phyloP scores from a whole-genome alignment of 2,113 vertebrate genomes.

The Raja brachyura region DNA sequence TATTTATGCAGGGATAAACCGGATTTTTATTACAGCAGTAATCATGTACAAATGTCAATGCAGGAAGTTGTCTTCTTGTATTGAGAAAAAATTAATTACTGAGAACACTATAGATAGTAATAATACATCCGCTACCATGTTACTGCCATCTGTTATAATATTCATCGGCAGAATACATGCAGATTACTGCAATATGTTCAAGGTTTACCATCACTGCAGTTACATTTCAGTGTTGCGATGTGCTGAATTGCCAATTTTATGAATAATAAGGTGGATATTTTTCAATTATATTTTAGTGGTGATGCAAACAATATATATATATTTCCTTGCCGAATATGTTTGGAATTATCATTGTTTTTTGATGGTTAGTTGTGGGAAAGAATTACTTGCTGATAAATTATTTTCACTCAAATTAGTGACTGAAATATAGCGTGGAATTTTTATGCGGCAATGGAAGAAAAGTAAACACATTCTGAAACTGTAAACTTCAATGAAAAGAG shows the following conservation, averaged over 20 bases:
- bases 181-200: background rate
- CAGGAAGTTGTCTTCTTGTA: too few species aligned
- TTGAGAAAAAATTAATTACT: background rate
- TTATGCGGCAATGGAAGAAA: background rate
- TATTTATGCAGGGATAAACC: background rate
- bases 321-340: background rate
- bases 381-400: background rate
- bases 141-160: background rate
- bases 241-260: background rate
- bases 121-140: background rate
- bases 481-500: background rate
- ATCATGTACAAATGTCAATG: background rate
- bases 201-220: background rate
- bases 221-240: background rate
- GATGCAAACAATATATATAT: background rate
- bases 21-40: background rate
- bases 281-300: background rate
- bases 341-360: background rate
- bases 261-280: background rate
- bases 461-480: background rate
- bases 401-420: background rate
- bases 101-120: background rate
- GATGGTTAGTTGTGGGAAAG: background rate
- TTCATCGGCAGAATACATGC: background rate
- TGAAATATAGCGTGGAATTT: background rate